A percentile compares a stretch with the other conserved stretches of the same genome.
These are phyloP conservation scores for Drosophila nebulosa DNA, from an alignment of 1,140 invertebrate species.

Conservation along the genomic window DNA sequence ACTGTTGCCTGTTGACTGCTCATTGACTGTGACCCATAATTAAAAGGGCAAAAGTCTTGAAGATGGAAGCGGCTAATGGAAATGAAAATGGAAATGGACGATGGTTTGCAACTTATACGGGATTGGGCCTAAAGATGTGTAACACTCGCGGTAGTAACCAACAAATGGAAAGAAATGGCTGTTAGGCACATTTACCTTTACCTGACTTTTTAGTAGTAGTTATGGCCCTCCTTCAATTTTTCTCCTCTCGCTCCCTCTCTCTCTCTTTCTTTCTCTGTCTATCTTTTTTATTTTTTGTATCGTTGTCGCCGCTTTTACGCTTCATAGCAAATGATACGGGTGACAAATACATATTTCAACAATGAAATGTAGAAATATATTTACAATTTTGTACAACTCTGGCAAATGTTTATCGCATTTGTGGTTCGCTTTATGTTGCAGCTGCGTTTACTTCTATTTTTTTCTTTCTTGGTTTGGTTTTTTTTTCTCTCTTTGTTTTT, in stretches of 20 bases:
- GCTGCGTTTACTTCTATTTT: conserved; percentile 36
- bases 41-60: conserved; percentile 47
- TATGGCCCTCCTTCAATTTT: neutral
- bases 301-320: conserved; percentile 72
- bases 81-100: neutral
- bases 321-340: conserved; percentile 71
- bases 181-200: conserved; percentile 14
- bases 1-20: conserved; percentile 29
- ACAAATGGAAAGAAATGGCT: conserved; percentile 33
- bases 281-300: conserved; percentile 7
- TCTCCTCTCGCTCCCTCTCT: neutral
- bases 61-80: conserved; percentile 3
- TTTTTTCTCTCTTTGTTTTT: neutral
- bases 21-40: conserved; percentile 72
- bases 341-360: conserved; percentile 71
- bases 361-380: conserved; percentile 31
- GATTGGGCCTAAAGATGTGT: conserved; percentile 69
- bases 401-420: conserved; percentile 32
- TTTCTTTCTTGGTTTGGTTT: neutral
- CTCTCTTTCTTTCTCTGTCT: neutral
- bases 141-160: conserved; percentile 41
- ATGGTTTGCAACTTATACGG: conserved; percentile 47
- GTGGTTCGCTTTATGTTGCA: conserved; percentile 31
- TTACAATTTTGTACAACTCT: conserved; percentile 43
- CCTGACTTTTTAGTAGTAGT: neutral